A percentile compares a stretch with the other conserved stretches of the same genome.
phyloP scores from a whole-genome alignment of 2,888 invertebrate genomes.

The Mongoloraphidia duomilia region DNA sequence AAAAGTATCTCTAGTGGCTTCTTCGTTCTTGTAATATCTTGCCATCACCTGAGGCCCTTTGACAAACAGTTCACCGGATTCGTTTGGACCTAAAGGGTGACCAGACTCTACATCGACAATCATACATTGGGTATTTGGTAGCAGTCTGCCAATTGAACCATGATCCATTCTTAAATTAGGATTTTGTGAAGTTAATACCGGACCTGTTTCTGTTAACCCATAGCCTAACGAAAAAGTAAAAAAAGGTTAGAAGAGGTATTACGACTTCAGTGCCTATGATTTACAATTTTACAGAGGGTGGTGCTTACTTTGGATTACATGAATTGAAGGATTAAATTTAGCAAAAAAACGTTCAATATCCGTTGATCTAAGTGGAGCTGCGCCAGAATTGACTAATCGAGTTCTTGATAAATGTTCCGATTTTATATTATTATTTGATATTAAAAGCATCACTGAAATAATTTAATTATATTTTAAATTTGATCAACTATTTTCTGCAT shows the following conservation, averaged over 20 bases:
- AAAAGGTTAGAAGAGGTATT: too few relatives aligned
- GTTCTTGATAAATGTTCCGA: conserved; percentile 40
- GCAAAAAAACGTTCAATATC: conserved; percentile 38
- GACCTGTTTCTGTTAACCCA: conserved; percentile 59
- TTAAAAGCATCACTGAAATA: conserved; percentile 52
- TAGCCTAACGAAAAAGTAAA: conserved; percentile 33
- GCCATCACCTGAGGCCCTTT: conserved; percentile 72
- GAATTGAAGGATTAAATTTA: conserved; percentile 25
- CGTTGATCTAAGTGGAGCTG: conserved; percentile 49
- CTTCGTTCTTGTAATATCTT: conserved; percentile 60
- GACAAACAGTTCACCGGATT: conserved; percentile 29
- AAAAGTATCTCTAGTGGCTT: conserved; percentile 55
- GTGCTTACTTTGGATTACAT: conserved; percentile 22
- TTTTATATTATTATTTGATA: conserved; percentile 42
- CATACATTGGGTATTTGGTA: conserved; percentile 21
- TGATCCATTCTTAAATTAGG: conserved; percentile 24
- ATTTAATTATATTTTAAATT: background rate
- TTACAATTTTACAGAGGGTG: too few relatives aligned
- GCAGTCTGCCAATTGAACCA: conserved; percentile 44
- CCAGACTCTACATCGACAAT: conserved; percentile 23
- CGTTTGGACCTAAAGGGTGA: conserved; percentile 37
- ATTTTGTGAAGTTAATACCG: conserved; percentile 32
- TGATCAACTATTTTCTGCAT: too few relatives aligned
- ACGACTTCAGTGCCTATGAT: too few relatives aligned
- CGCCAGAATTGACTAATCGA: conserved; percentile 42